Evolutionary conservation across 2,888 invertebrate species (phyloP), one percentile per base, ranked within the genome.

Genomic region (Dryocosmus kuriphilus): DNA sequence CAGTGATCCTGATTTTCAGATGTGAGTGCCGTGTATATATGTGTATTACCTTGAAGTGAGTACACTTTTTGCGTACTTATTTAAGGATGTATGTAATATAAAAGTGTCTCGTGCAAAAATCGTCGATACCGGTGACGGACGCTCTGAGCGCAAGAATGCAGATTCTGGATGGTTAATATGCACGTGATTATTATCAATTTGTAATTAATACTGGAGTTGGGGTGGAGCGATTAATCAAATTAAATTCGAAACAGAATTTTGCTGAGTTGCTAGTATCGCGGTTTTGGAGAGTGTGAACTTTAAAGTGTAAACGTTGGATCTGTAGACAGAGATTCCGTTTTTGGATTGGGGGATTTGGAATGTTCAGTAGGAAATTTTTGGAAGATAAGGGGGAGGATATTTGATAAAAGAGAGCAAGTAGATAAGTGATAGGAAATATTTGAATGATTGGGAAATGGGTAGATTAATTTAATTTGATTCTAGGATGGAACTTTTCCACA

Each of bases 1-100:
- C 90, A 95, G 95, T 92, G 95, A 95, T 89, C 93, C 93, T 84
- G 93, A 93, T 86, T 91, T 88, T 86, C 88, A 89, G 81, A 90
- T 90, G 88, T 91, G 88, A 91, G 88, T 87, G 86, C 81, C 67
- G 74, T 85, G 86, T 86, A 85, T 63, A 87, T 84, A 86, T 71
- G 78, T 75, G 79, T 65, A 80, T 75, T 71, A 46, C 41, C 51
- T 73, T 75, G 55, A 74, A 51, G 30, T 51, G 30, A 51, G 51
- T 71, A 71, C 71, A 71, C 30, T 71, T 41, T 41, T 60, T 38
- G 46, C 71, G 51, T 71, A 71, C 30, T 71, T 71, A 46, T 71
- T 71, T 71, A 32, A 71, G 71, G 51, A 51, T 55, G 30, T 71
- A 51, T 51, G 51, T 71, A 71, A 71, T 51, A 30, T 51, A 51